phyloP scores from a whole-genome alignment of 2,797 vertebrate species.

The Limosa lapponica region DNA sequence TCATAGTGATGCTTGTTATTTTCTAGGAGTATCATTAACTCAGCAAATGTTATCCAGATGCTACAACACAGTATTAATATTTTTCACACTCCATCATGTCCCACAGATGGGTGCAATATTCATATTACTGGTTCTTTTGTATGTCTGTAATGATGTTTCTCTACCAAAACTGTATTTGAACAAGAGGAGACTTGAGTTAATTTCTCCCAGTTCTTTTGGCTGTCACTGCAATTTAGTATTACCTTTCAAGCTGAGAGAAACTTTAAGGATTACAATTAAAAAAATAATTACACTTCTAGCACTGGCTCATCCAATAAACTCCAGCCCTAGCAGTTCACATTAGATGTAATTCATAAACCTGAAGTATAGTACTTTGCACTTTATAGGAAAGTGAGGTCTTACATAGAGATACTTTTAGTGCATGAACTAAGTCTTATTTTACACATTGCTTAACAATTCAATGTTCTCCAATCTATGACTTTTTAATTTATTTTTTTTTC shows the following conservation, averaged over 20 bases:
- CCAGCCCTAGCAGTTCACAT: neutral
- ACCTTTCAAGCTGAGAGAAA: neutral
- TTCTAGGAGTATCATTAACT: conserved; percentile 11
- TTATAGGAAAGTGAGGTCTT: neutral
- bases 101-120: neutral
- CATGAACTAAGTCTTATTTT: neutral
- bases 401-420: conserved; percentile 15
- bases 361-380: neutral
- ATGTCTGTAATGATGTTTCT: neutral
- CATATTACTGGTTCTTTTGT: neutral
- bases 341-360: neutral
- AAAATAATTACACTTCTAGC: neutral
- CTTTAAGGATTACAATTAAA: neutral
- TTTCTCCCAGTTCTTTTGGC: neutral
- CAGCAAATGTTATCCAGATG: conserved; percentile 22
- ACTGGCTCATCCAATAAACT: neutral
- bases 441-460: conserved; percentile 3
- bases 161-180: neutral
- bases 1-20: neutral
- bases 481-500: neutral
- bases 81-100: neutral
- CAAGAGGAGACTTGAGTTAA: neutral
- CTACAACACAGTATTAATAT: neutral
- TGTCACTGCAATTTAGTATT: neutral
- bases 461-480: neutral